phyloP scores from a whole-genome alignment of 2,888 invertebrate species.

The Opisthograptis luteolata region DNA sequence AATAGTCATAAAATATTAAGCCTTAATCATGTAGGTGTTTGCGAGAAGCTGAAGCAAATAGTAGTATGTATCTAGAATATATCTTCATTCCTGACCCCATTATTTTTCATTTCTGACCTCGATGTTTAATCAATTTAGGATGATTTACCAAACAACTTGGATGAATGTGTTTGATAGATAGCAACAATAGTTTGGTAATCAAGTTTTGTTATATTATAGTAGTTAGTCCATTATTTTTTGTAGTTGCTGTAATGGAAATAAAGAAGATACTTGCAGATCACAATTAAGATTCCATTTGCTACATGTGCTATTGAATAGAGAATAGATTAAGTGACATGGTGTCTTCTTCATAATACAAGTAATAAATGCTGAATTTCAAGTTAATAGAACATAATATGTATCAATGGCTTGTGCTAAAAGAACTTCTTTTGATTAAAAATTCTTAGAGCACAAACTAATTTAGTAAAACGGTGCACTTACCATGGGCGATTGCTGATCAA shows the following conservation, averaged over 20 bases:
- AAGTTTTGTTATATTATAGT: not conserved
- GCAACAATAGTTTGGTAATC: not conserved
- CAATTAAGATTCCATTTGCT: constrained; percentile 16
- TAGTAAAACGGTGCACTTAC: constrained; percentile 58
- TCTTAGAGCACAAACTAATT: constrained; percentile 29
- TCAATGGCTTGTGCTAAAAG: constrained; percentile 22
- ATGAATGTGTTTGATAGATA: not conserved
- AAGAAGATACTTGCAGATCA: not conserved
- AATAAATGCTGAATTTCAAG: constrained; percentile 12
- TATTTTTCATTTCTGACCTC: constrained; percentile 26
- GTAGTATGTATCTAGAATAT: no score
- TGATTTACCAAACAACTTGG: not conserved
- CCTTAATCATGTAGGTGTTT: no score
- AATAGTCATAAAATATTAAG: no score
- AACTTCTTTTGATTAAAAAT: constrained; percentile 8
- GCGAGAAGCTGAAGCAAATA: no score
- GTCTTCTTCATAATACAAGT: not conserved
- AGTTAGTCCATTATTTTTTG: not conserved
- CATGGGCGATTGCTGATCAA: constrained; percentile 78
- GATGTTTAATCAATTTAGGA: no score
- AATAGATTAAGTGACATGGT: not conserved
- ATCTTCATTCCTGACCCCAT: no score
- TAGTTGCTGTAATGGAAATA: not conserved
- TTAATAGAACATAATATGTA: constrained; percentile 8
- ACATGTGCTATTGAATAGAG: constrained; percentile 14